Evolutionary conservation across 2,113 vertebrate species (phyloP), one percentile per base, ranked within the genome.

Genomic region (Hypocryptadius cinnamomeus): DNA sequence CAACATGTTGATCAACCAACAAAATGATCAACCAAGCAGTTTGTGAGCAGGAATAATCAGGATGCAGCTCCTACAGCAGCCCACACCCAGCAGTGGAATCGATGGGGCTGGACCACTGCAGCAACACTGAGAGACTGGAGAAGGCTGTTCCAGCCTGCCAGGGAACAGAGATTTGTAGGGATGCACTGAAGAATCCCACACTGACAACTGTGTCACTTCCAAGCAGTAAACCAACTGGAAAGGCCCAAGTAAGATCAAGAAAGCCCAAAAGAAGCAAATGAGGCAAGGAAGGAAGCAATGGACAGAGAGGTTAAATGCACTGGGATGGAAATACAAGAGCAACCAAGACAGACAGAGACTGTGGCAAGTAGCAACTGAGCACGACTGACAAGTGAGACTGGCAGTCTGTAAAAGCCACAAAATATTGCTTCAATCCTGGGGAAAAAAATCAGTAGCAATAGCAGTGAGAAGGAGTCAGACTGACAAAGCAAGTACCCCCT

Each of bases 261-360:
- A 91, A 95, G 48, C 73, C 74, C 82, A 65, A 78, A 95, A 78
- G 45, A 37, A 92, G 76, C 8, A 90, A 93, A 96, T 57, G 82
- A 90, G 82, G 87, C 4, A 2, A 92, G 64, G 81, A 89, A 82
- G 40, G 37, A 78, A 90, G 79, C 40, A 73, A 91, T 27, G 64
- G 74, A 59, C 44, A 60, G 85, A 87, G 80, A 79, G 50, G 33
- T 74, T 68, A 82, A 94, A 89, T 8, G 64, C 53, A 42, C 47
- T 60, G 68, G 77, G 66, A 94, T 48, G 64, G 69, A 94, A 94
- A 90, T n/a, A 71, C 3, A 57, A 88, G 61, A 90, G 64, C 71
- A 81, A 56, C 25, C 68, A 71, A 76, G 85, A 72, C 11, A 61
- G 81, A 33, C 35, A 82, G 79, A 65, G 42, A 35, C 66, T 23